Base-by-base conservation (phyloP, 92 coral and sea anemone species). In the Micromussa lordhowensis region DNA sequence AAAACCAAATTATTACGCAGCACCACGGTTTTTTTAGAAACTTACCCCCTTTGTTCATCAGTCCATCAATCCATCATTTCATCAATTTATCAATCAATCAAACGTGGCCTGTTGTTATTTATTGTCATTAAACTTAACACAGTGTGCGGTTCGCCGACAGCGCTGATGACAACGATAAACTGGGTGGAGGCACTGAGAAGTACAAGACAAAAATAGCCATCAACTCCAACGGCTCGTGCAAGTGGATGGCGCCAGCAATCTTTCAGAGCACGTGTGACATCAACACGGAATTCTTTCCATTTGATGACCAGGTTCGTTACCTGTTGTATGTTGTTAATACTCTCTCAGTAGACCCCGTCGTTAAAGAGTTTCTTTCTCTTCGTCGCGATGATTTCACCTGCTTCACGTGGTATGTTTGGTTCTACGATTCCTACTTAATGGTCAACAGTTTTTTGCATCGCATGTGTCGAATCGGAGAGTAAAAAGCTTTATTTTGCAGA, bases 71-170 rank as follows among this genome's bases (percentile, higher is more conserved):
- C 51, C 13, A 8, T 44, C 12, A 8, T 7, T 44, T 13, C 8
- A 44, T 38, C 48, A 82, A 66, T 19, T 48, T 24, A 8, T 64
- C 79, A 31, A 21, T 63, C 73, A 44, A 83, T 44, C 51, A 81
- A 78, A 74, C 93, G 78, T 73, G 69, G 82, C 84, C 82, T 72
- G 79, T 69, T 32, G n/a, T 84, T 75, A 29, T 84, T 72, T 54
- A 36, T 53, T 48, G 34, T 63, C 29, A 40, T 85, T 85, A 77
- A 85, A 86, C 87, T 76, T 24, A 86, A 77, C 90, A 89, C 93
- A 91, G 96, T 88, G 91, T 95, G 91, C 94, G 96, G 90, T 95
- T 93, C 89, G 92, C 95, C 90, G 94, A 91, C 93, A 95, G 98
- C 85, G 98, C 96, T 59, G 98, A 89, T 55, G 93, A 92, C 31